phyloP scores from a whole-genome alignment of 2,797 vertebrate genomes.

The Syndactyla subalaris region DNA sequence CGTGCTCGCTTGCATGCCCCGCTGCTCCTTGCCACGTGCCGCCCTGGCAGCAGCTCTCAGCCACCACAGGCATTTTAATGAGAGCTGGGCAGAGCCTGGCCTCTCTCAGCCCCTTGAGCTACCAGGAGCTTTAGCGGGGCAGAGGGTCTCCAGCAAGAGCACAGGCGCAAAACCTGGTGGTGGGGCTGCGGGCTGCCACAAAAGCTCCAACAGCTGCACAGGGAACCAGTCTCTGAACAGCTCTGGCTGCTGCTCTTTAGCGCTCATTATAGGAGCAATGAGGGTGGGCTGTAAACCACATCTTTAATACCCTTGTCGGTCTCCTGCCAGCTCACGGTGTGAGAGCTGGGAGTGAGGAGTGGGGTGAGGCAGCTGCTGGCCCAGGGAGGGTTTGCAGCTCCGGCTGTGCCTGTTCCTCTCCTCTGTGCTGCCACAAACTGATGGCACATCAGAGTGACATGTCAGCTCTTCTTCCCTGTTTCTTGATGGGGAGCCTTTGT shows the following conservation, averaged over 20 bases:
- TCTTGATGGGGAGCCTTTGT: background rate
- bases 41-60: conserved; percentile 18
- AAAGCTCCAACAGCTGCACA: background rate
- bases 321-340: background rate
- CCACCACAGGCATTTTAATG: conserved; percentile 18
- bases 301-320: background rate
- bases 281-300: background rate
- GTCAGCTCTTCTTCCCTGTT: background rate
- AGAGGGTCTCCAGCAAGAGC: background rate
- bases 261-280: background rate
- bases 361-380: background rate
- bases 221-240: background rate
- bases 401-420: background rate
- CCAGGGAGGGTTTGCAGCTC: background rate
- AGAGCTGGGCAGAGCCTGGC: background rate
- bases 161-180: background rate
- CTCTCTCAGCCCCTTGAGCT: background rate
- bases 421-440: background rate
- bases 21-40: conserved; percentile 40
- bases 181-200: fast-evolving
- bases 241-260: background rate
- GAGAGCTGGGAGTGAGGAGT: background rate
- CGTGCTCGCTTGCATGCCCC: background rate
- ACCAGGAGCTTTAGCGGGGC: background rate
- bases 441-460: background rate